A percentile compares a stretch with the other conserved stretches of the same genome.
These are phyloP conservation scores for Erpetoichthys calabaricus DNA, from an alignment of 2,797 vertebrate genomes.

Conservation along the genomic window DNA sequence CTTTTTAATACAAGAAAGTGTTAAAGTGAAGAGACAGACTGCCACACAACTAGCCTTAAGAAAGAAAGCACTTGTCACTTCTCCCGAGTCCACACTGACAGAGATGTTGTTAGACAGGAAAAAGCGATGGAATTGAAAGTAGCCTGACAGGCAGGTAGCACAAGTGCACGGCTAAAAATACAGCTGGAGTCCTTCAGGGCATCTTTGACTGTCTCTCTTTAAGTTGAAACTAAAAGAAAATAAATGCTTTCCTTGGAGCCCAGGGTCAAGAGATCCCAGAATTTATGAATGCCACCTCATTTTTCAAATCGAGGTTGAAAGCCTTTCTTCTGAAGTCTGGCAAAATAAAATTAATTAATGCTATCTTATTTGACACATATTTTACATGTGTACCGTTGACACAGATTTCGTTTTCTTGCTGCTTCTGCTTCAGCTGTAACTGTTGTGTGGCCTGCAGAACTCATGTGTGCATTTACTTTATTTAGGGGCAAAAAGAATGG, in stretches of 20 bases:
- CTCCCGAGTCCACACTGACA: constrained; percentile 27
- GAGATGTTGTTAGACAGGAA: constrained; percentile 29
- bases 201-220: constrained; percentile 29
- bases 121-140: constrained; percentile 26
- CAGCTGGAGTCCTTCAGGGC: constrained; percentile 39
- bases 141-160: constrained; percentile 32
- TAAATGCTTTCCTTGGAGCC: constrained; percentile 8
- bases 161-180: constrained; percentile 33
- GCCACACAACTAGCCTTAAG: constrained; percentile 23
- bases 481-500: too few species aligned
- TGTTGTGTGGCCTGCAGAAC: too few species aligned
- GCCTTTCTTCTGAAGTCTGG: constrained; percentile 20
- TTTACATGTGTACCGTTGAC: too few species aligned
- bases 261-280: constrained; percentile 20
- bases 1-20: constrained; percentile 17
- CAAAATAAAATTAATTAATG: constrained; percentile 29
- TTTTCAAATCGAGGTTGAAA: constrained; percentile 19
- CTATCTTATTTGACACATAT: too few species aligned
- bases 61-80: constrained; percentile 25
- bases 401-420: too few species aligned
- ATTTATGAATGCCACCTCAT: constrained; percentile 25
- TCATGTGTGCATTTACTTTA: too few species aligned
- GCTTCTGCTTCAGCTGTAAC: too few species aligned
- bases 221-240: constrained; percentile 27
- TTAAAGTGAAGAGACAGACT: constrained; percentile 24